Evolutionary conservation across 2,797 vertebrate genomes (phyloP), one percentile per base, ranked within the genome.

Genomic region (Micrastur ruficollis): DNA sequence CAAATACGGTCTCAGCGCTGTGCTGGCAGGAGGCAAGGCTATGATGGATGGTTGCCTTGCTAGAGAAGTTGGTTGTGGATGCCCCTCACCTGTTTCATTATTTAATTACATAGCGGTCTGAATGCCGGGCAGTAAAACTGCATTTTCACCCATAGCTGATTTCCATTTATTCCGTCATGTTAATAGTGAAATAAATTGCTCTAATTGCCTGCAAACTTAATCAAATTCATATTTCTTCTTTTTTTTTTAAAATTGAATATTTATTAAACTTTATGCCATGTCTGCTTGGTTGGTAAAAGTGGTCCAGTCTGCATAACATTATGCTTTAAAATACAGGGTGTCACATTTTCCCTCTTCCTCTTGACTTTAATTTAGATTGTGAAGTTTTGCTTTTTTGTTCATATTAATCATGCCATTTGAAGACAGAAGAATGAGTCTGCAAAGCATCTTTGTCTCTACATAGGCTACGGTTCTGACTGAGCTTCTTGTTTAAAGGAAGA

Each of bases 141-240:
- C 80, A 91, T 98, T 97, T 98, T 95, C 96, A 97, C 96, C 95
- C 96, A 84, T 85, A 97, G 97, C 97, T 95, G 95, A 98, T 95
- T 98, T 98, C 97, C 97, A 98, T 98, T 99, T 99, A 97, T 96
- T 98, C 97, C 93, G 98, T 98, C 98, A 98, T 97, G 95, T 98
- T 98, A 97, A 98, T 97, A 98, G 98, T 98, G 98, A 99, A 99
- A 99, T 99, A 98, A 99, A 99, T 99, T 99, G 99, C 98, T 97
- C 97, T 99, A 99, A 99, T 99, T 99, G 98, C 97, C 97, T 92
- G 95, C 97, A 98, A 98, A 99, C 98, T 98, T 98, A 98, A 99
- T 99, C 98, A 99, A 98, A 98, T 98, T 98, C 98, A 97, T 98
- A 98, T 98, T 98, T 96, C 90, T 96, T 96, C 82, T 75, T 53